A percentile compares a stretch with the other conserved stretches of the same genome.
These are phyloP conservation scores for Peromyscus polionotus DNA, from an alignment of 2,113 vertebrate genomes.

Conservation along the genomic window DNA sequence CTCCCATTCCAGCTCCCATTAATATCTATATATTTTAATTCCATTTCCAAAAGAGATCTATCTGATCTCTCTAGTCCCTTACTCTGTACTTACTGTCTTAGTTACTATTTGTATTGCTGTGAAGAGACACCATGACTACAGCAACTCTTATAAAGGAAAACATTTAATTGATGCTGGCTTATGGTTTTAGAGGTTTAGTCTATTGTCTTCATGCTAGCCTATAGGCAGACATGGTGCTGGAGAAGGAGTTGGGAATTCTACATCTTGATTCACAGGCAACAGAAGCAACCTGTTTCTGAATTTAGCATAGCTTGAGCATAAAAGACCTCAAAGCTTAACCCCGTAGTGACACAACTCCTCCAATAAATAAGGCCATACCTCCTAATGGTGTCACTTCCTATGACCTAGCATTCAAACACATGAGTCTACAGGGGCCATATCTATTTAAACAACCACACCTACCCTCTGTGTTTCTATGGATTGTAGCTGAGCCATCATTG, in stretches of 20 bases:
- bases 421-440: not conserved
- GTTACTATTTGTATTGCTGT: too few relatives aligned
- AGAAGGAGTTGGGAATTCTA: too few relatives aligned
- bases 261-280: too few relatives aligned
- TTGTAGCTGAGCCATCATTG: not conserved
- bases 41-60: not conserved
- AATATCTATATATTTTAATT: not conserved
- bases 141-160: too few relatives aligned
- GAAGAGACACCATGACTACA: too few relatives aligned
- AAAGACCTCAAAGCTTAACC: not conserved
- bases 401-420: not conserved
- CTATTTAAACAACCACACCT: not conserved
- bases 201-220: too few relatives aligned
- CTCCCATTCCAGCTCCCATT: accelerated
- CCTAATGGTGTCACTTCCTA: not conserved
- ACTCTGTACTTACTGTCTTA: not conserved
- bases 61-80: not conserved
- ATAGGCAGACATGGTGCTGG: too few relatives aligned
- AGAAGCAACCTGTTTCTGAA: not conserved
- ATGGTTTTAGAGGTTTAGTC: too few relatives aligned
- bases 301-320: not conserved
- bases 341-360: not conserved
- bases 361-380: not conserved
- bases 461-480: not conserved
- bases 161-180: too few relatives aligned